A percentile compares a stretch with the other conserved stretches of the same genome.
phyloP scores from a whole-genome alignment of 2,888 invertebrate genomes.

The Orchestes rusci region DNA sequence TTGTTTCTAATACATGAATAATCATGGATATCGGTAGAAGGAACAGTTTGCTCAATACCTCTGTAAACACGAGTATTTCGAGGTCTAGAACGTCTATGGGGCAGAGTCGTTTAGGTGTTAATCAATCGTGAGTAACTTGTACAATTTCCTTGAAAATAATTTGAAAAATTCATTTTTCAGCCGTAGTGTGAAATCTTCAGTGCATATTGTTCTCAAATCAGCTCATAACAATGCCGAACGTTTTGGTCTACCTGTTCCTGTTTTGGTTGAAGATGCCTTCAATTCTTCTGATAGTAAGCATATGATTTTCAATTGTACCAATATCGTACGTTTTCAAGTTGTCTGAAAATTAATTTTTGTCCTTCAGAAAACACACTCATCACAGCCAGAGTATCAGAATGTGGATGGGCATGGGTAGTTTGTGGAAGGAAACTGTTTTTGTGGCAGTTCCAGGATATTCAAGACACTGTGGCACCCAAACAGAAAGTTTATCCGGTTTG shows the following conservation, averaged over 20 bases:
- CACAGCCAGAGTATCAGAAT: conserved; percentile 47
- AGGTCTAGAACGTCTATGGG: too few species aligned
- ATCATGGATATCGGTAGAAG: too few species aligned
- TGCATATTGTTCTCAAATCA: conserved; percentile 71
- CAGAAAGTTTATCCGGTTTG: conserved; percentile 55
- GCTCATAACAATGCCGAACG: conserved; percentile 67
- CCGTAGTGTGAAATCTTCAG: conserved; percentile 48
- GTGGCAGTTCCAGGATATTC: conserved; percentile 65
- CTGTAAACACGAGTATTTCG: too few species aligned
- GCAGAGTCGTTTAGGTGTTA: too few species aligned
- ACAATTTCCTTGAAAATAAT: too few species aligned
- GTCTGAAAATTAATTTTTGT: background rate
- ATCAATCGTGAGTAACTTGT: too few species aligned
- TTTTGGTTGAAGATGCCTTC: conserved; percentile 81
- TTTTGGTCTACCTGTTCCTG: conserved; percentile 76
- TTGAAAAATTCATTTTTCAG: conserved; percentile 27
- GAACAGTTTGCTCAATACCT: too few species aligned
- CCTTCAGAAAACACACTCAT: conserved; percentile 41
- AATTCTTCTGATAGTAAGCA: conserved; percentile 65
- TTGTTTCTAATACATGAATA: too few species aligned
- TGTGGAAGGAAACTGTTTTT: conserved; percentile 76
- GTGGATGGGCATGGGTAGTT: conserved; percentile 59
- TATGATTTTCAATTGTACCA: background rate
- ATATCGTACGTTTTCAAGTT: conserved; percentile 4
- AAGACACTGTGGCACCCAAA: conserved; percentile 38